Conservation (phyloP, 2,113 vertebrate species). For the Brienomyrus longianalis region DNA sequence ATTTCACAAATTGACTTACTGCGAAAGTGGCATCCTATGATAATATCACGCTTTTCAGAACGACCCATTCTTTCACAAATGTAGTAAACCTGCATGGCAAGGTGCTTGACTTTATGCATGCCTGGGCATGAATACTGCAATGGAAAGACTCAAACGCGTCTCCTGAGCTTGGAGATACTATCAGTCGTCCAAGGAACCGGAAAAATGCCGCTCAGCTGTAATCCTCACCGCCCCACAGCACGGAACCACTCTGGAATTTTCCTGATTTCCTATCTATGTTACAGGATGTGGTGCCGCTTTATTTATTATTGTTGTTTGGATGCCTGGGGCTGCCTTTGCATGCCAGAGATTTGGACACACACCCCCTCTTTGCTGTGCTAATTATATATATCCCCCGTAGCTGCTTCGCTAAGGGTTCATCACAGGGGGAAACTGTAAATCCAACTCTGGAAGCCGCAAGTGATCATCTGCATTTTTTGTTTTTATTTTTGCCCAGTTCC, state of each 20-base stretch:
- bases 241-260: background rate
- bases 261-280: background rate
- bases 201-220: background rate
- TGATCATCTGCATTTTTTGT: background rate
- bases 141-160: background rate
- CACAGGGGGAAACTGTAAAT: background rate
- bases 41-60: background rate
- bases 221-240: background rate
- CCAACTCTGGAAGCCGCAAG: background rate
- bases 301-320: background rate
- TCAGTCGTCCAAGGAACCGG: background rate
- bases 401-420: background rate
- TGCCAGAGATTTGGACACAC: background rate
- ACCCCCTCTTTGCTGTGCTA: background rate
- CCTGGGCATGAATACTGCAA: background rate
- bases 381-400: background rate
- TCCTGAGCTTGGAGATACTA: background rate
- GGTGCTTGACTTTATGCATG: background rate
- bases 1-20: background rate
- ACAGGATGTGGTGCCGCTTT: background rate
- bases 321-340: background rate
- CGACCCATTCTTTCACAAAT: background rate
- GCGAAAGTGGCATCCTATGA: background rate
- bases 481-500: background rate
- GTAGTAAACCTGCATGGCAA: background rate